A percentile compares a stretch with the other conserved stretches of the same genome.
Evolutionary conservation across 2,888 invertebrate genomes (phyloP).

Genomic region (Philaethria dido): DNA sequence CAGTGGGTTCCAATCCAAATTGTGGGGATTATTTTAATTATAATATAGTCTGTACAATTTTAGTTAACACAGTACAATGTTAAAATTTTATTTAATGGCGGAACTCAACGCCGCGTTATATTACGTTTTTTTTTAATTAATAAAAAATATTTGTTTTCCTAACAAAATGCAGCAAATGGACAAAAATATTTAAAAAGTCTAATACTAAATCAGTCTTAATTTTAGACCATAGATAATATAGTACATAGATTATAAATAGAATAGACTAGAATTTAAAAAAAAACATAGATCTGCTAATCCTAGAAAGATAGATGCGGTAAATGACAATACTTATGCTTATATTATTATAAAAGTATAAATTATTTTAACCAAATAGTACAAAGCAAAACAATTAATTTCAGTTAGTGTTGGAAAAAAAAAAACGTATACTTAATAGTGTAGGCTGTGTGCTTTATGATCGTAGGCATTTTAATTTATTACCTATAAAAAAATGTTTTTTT

Average conservation of each 20-base stretch:
- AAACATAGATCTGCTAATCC: slow-evolving; percentile 17
- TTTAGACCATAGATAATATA: not conserved
- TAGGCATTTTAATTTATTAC: not conserved
- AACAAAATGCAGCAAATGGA: no score
- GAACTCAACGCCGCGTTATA: no score
- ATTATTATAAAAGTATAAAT: not conserved
- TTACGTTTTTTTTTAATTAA: no score
- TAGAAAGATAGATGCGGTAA: slow-evolving; percentile 1
- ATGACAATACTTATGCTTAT: slow-evolving; percentile 8
- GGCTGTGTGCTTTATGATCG: slow-evolving; percentile 7
- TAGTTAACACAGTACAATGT: no score
- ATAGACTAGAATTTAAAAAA: not conserved
- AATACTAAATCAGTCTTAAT: not conserved
- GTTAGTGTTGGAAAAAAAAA: not conserved
- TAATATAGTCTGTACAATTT: no score
- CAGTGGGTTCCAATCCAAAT: no score
- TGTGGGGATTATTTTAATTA: no score
- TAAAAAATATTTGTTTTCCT: no score
- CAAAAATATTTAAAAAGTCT: no score
- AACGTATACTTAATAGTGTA: not conserved
- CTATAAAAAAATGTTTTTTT: not conserved
- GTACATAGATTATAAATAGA: slow-evolving; percentile 5
- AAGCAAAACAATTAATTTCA: not conserved
- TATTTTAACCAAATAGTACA: slow-evolving; percentile 5
- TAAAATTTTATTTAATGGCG: no score